Conservation (phyloP, 1,140 invertebrate species). For the Carposina sasakii region DNA sequence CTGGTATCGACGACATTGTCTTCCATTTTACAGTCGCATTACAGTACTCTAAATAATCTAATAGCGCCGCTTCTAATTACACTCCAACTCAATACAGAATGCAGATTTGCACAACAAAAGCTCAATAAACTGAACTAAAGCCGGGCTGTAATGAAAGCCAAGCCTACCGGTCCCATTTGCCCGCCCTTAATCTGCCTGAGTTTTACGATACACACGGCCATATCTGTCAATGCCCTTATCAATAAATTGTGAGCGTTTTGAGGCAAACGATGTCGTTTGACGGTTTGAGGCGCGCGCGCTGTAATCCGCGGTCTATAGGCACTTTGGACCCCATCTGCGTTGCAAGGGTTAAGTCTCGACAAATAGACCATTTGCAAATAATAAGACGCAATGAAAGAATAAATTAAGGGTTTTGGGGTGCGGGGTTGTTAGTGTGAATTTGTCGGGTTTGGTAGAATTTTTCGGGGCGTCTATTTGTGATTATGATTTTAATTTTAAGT, state of each 20-base stretch:
- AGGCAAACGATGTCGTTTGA: conserved; percentile 65
- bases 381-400: conserved; percentile 71
- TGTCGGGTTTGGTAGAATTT: too few species aligned
- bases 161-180: conserved; percentile 62
- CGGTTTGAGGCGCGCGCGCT: conserved; percentile 55
- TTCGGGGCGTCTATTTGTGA: too few species aligned
- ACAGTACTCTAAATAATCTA: too few species aligned
- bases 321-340: conserved; percentile 62
- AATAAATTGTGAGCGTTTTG: conserved; percentile 68
- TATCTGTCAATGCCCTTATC: conserved; percentile 72
- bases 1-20: too few species aligned
- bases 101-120: conserved; percentile 32
- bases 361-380: conserved; percentile 72
- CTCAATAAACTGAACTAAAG: conserved; percentile 37
- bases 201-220: conserved; percentile 64
- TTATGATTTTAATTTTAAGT: too few species aligned
- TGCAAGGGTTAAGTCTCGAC: conserved; percentile 70
- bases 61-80: too few species aligned
- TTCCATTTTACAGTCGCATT: too few species aligned
- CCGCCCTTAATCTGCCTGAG: conserved; percentile 65
- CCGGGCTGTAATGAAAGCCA: conserved; percentile 46
- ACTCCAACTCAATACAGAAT: too few species aligned
- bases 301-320: too few species aligned
- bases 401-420: conserved; percentile 46
- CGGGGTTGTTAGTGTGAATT: too few species aligned